These are phyloP conservation scores for Aleiodes alternator DNA, from an alignment of 2,888 invertebrate species.

Conservation along the genomic window DNA sequence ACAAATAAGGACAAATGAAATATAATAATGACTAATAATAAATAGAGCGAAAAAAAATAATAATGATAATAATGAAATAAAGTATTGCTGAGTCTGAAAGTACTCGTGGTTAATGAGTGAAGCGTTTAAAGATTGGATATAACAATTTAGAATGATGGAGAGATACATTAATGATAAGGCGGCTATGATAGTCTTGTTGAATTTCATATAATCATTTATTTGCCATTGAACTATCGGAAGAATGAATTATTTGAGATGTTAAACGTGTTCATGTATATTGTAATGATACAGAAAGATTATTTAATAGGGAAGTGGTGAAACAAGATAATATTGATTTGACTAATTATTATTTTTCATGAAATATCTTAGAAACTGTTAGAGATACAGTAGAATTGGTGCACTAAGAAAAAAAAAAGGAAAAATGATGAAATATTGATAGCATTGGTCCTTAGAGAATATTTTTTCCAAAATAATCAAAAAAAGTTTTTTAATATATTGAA, in stretches of 20 bases:
- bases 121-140: constrained; percentile 37
- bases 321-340: no score
- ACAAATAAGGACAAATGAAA: constrained; percentile 2
- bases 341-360: no score
- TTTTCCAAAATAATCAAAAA: no score
- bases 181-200: constrained; percentile 43
- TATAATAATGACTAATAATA: constrained; percentile 25
- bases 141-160: constrained; percentile 18
- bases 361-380: background rate
- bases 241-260: no score
- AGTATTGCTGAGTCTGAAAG: constrained; percentile 10
- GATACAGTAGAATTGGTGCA: no score
- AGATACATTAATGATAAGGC: constrained; percentile 42
- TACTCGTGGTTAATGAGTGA: background rate
- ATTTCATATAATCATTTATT: constrained; percentile 25
- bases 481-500: no score
- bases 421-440: no score
- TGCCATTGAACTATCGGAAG: no score
- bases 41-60: constrained; percentile 2
- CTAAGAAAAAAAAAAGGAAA: no score
- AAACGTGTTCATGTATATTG: no score
- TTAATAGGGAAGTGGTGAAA: background rate
- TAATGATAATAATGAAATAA: constrained; percentile 13
- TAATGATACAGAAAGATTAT: background rate
- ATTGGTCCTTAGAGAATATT: no score